Evolutionary conservation across 2,113 vertebrate species (phyloP), one percentile per base, ranked within the genome.

Genomic region (Andinoacara biseriatus): DNA sequence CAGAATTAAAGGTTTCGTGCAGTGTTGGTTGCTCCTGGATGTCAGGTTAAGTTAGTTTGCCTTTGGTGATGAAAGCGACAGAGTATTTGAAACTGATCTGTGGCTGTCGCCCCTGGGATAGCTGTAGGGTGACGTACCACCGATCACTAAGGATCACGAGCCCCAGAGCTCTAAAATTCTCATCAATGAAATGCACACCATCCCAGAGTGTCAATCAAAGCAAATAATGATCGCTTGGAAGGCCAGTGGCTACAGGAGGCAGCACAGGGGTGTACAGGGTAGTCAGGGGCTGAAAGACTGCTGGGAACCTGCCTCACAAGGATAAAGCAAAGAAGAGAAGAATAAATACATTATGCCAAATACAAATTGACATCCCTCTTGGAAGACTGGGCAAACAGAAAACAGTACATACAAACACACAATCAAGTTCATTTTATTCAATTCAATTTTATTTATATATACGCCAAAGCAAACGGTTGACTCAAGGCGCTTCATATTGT

Each of bases 171-270:
- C 89, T 88, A 86, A 93, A 94, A 90, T 89, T 92, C 93, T 94
- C 93, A 95, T 94, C 93, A 94, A 93, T 94, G 91, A 95, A 95
- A 95, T 95, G 93, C 90, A 94, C 93, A 94, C 93, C 93, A 94
- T 92, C 90, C 91, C 65, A 58, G 87, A 86, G 33, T 94, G 93
- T 95, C 94, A 92, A 92, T 95, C 94, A 95, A 33, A 83, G 80
- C 77, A 86, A 91, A 89, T 93, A 92, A 93, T 91, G 90, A 94
- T 89, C 10, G 69, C 58, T 65, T 26, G 62, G 72, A 84, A 84
- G 84, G 81, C 79, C 76, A 84, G 67, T 75, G 74, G 79, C 82
- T 80, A 10, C 62, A 83, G 15, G n/a, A 59, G 49, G 65, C 83
- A 40, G 20, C n/a, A 8, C 22, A 24, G 72, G 81, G 33, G 69